These are phyloP conservation scores for Apotomis turbidana DNA, from an alignment of 2,888 invertebrate genomes.

Conservation along the genomic window DNA sequence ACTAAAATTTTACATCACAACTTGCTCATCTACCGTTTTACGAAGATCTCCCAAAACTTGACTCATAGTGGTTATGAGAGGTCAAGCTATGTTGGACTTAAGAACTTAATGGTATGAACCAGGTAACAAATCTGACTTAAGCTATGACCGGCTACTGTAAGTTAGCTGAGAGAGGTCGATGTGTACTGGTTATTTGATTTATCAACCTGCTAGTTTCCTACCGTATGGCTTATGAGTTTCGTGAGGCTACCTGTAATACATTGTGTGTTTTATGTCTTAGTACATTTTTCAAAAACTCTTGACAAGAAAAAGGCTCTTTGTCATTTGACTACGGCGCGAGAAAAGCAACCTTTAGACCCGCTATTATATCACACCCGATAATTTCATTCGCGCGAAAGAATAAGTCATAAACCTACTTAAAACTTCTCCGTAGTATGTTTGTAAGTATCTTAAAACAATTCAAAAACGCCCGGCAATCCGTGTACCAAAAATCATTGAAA, in stretches of 20 bases:
- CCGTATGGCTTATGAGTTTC: not conserved
- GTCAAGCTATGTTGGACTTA: slow-evolving; percentile 53
- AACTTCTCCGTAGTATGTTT: too few relatives aligned
- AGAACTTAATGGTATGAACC: slow-evolving; percentile 50
- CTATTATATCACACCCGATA: too few relatives aligned
- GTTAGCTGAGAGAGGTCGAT: slow-evolving; percentile 55
- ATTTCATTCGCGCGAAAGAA: too few relatives aligned
- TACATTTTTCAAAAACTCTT: too few relatives aligned
- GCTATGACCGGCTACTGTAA: slow-evolving; percentile 54
- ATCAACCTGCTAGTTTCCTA: slow-evolving; percentile 9
- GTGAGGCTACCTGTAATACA: not conserved
- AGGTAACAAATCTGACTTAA: slow-evolving; percentile 57
- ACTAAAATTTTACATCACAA: slow-evolving; percentile 67
- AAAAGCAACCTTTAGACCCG: too few relatives aligned
- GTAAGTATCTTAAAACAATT: too few relatives aligned
- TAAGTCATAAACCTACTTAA: too few relatives aligned
- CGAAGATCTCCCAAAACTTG: slow-evolving; percentile 52
- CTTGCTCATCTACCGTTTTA: slow-evolving; percentile 61
- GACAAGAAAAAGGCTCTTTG: too few relatives aligned
- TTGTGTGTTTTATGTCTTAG: too few relatives aligned
- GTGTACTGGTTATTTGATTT: slow-evolving; percentile 29
- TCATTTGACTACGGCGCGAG: too few relatives aligned
- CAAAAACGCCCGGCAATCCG: too few relatives aligned
- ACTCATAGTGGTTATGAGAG: slow-evolving; percentile 48
- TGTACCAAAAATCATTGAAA: too few relatives aligned